These are phyloP conservation scores for Drosophila orena DNA, from an alignment of 1,140 invertebrate species.

Conservation along the genomic window DNA sequence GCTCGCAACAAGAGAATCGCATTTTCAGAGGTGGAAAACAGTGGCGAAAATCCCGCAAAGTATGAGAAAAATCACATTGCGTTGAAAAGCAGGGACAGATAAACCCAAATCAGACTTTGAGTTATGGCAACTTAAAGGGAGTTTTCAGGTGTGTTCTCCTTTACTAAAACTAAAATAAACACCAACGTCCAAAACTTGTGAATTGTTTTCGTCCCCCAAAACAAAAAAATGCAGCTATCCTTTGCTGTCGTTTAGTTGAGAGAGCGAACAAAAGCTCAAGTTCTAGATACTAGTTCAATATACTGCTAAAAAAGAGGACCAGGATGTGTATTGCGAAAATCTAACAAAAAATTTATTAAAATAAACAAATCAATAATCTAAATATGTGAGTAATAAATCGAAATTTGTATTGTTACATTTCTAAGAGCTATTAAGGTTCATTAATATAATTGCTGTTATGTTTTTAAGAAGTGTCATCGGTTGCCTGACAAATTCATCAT, in stretches of 20 bases:
- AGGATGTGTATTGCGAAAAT: background rate
- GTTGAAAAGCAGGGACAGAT: constrained; percentile 57
- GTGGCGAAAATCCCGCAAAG: constrained; percentile 11
- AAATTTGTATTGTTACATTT: no score
- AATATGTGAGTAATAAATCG: background rate
- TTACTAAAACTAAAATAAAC: constrained; percentile 73
- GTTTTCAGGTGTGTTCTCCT: constrained; percentile 22
- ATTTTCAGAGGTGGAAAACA: constrained; percentile 48
- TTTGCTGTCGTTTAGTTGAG: constrained; percentile 59
- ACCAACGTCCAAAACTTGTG: constrained; percentile 14
- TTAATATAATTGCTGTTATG: background rate
- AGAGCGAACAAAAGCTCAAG: constrained; percentile 73
- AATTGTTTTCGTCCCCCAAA: constrained; percentile 4
- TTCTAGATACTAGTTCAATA: constrained; percentile 39
- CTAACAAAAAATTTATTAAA: no score
- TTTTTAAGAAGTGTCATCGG: no score
- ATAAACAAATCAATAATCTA: no score
- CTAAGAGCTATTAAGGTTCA: no score
- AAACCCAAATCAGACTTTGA: constrained; percentile 26
- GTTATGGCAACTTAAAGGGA: background rate
- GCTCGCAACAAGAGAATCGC: constrained; percentile 70
- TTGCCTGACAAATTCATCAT: no score
- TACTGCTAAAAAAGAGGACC: background rate
- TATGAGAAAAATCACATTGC: constrained; percentile 29
- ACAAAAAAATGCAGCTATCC: constrained; percentile 1